These are phyloP conservation scores for Coccyzus lansbergi DNA, from an alignment of 2,797 vertebrate genomes.

Conservation along the genomic window DNA sequence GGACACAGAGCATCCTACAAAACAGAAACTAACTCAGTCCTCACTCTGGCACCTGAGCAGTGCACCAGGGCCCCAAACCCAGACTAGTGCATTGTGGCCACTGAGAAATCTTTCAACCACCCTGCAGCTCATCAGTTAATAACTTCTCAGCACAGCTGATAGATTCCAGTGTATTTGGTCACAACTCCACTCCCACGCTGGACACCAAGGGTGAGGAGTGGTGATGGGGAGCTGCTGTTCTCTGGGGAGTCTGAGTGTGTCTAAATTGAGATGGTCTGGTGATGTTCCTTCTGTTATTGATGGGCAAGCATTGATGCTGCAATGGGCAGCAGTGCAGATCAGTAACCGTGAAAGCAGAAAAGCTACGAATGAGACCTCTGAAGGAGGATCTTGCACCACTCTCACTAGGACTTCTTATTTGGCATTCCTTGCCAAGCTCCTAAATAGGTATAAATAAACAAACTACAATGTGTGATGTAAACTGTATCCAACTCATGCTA, in stretches of 20 bases:
- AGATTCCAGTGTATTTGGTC: background rate
- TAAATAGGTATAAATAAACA: background rate
- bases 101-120: too few species aligned
- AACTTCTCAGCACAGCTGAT: background rate
- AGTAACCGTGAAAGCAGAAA: background rate
- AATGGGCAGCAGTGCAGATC: background rate
- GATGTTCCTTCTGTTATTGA: background rate
- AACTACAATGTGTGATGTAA: background rate
- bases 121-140: background rate
- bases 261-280: background rate
- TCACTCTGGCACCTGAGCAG: too few species aligned
- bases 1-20: background rate
- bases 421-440: background rate
- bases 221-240: background rate
- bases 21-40: background rate
- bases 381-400: background rate
- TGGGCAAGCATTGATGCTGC: background rate
- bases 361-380: background rate
- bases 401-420: background rate
- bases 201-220: background rate
- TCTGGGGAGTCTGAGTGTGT: background rate
- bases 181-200: background rate
- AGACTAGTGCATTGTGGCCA: too few species aligned
- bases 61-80: too few species aligned
- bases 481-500: background rate